Evolutionary conservation across 2,888 invertebrate species (phyloP), one percentile per base, ranked within the genome.

Genomic region (Candidula unifasciata): DNA sequence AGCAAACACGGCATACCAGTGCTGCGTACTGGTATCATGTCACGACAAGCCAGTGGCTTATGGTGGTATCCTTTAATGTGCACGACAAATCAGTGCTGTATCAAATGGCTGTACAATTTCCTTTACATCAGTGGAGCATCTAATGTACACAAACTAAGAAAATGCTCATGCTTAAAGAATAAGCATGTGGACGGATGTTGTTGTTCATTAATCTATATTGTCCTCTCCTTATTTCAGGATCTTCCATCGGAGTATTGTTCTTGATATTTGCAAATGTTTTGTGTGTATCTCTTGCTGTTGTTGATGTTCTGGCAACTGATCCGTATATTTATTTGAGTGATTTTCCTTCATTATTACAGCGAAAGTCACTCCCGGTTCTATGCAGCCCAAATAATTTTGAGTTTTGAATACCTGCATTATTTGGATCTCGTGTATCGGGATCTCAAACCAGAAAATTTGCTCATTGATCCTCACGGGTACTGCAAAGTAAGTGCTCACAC

Each of bases 361-460:
- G 99, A 99, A 95, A 98, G 98, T 57, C 99, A 99, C 94, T 98
- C 99, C 90, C 96, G 99, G 87, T 99, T 99, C 95, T 99, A 99
- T 95, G 99, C 99, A 91, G 99, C 99, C 90, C 99, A 99, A 95
- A 99, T 99, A 92, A 99, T 99, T 91, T 96, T 99, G 93, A 99
- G 99, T 86, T 99, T 99, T 95, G 99, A 99, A 95, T 99, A 99
- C 95, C 96, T 99, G 88, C 99, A 99, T 95, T 98, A 98, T 95
- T 95, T 99, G 94, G 99, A 99, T 95, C 96, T 99, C 94, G 99
- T 99, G 94, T 99, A 99, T 95, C 96, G 99, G 93, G 99, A 99
- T 95, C 96, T 99, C 92, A 99, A 99, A 94, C 99, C 99, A 74
- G 99, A 99, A 95, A 99, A 99, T 95, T 95, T 99, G 93, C 96